phyloP scores from a whole-genome alignment of 30 jellyfish, hydroid and myxozoan genomes.

The Catostylus mosaicus region DNA sequence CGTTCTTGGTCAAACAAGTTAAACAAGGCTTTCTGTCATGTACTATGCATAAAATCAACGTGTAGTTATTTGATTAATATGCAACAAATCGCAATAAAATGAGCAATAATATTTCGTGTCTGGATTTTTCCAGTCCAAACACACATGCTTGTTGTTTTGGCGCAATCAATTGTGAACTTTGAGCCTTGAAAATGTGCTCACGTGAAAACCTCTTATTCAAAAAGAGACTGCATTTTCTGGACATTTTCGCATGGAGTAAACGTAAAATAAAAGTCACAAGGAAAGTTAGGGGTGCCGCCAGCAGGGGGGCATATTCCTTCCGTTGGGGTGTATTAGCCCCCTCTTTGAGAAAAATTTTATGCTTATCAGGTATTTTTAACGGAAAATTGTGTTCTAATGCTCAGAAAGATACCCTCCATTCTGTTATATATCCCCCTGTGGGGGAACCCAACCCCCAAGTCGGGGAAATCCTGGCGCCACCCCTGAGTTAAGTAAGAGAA shows the following conservation, averaged over 20 bases:
- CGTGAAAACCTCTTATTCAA: constrained; percentile 18
- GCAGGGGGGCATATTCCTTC: too few relatives aligned
- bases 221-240: not conserved
- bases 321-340: too few relatives aligned
- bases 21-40: not conserved
- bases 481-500: too few relatives aligned
- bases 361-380: not conserved
- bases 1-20: not conserved
- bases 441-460: too few relatives aligned
- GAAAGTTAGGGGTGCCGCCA: too few relatives aligned
- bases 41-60: not conserved
- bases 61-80: not conserved
- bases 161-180: constrained; percentile 20
- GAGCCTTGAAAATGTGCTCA: constrained; percentile 1
- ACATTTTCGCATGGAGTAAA: not conserved
- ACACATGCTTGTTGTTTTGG: constrained; percentile 4
- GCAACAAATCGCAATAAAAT: not conserved
- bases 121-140: not conserved
- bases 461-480: too few relatives aligned
- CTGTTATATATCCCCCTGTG: too few relatives aligned
- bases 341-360: not conserved
- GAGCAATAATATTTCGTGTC: not conserved
- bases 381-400: too few relatives aligned
- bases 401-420: too few relatives aligned
- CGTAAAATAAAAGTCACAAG: not conserved